Percentiles rank a stretch among this genome's conserved stretches.
These are phyloP conservation scores for Thamnaconus septentrionalis DNA, from an alignment of 2,113 vertebrate species.

Conservation along the genomic window DNA sequence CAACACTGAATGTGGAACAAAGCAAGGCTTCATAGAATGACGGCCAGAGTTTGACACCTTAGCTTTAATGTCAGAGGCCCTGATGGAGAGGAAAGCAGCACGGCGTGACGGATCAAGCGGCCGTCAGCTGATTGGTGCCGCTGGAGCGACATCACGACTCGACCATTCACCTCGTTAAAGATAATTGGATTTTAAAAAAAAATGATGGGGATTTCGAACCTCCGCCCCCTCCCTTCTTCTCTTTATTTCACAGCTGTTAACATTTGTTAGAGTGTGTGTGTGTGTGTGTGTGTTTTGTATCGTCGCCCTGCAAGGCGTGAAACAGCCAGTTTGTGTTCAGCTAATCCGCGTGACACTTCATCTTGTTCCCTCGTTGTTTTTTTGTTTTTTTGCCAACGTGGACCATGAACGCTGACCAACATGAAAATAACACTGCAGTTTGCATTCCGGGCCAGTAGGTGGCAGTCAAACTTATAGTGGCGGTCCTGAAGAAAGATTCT, in stretches of 20 bases:
- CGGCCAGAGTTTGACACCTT: too few species aligned
- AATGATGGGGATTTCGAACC: conserved; percentile 34
- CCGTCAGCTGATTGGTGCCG: conserved; percentile 41
- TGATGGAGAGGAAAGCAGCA: conserved; percentile 3
- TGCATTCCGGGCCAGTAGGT: too few species aligned
- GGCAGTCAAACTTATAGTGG: too few species aligned
- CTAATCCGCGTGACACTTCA: background rate
- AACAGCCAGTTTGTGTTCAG: conserved; percentile 44
- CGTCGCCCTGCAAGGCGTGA: conserved; percentile 24
- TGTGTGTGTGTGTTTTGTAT: conserved; percentile 1
- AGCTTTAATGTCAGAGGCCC: background rate
- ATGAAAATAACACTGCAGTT: too few species aligned
- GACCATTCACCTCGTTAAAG: conserved; percentile 53
- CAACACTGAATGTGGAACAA: too few species aligned
- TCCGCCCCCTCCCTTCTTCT: background rate
- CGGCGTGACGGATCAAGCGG: conserved; percentile 46
- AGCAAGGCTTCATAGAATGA: too few species aligned
- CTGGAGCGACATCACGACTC: conserved; percentile 34
- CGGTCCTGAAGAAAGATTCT: too few species aligned
- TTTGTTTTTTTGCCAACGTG: too few species aligned
- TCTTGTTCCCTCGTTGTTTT: too few species aligned
- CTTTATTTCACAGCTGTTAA: conserved; percentile 44
- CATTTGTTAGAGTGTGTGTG: background rate
- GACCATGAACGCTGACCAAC: too few species aligned
- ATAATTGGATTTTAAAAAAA: conserved; percentile 44